phyloP scores from a whole-genome alignment of 2,797 vertebrate genomes.

The Neomorphus geoffroyi region DNA sequence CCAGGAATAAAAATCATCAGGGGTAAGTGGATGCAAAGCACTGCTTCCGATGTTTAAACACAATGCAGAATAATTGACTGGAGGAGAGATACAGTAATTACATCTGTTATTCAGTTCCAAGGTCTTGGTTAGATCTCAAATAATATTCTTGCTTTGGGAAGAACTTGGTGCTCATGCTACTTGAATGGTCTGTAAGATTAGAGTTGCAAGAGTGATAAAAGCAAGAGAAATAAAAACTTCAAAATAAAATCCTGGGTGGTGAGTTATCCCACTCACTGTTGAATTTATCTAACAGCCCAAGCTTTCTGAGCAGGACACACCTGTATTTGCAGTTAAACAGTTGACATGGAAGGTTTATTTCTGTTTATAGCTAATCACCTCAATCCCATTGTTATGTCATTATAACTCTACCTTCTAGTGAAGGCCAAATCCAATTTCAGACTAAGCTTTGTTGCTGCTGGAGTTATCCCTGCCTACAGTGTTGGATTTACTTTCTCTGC shows the following conservation, averaged over 20 bases:
- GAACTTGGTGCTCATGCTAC: background rate
- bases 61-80: background rate
- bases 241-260: background rate
- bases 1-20: background rate
- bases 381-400: slow-evolving; percentile 25
- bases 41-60: background rate
- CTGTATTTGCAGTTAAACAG: background rate
- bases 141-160: background rate
- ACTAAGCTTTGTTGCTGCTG: background rate
- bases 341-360: slow-evolving; percentile 29
- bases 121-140: background rate
- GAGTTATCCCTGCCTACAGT: background rate
- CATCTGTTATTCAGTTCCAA: background rate
- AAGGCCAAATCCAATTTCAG: background rate
- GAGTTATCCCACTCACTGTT: background rate
- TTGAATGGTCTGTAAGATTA: background rate
- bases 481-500: background rate
- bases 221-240: background rate
- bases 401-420: background rate
- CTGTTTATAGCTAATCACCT: slow-evolving; percentile 41
- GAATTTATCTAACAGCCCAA: background rate
- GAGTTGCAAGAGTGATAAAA: background rate
- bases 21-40: background rate
- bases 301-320: background rate
- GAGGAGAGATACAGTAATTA: background rate